Conservation (phyloP, 2,888 invertebrate genomes). For the Rhamphomyia laevipes region DNA sequence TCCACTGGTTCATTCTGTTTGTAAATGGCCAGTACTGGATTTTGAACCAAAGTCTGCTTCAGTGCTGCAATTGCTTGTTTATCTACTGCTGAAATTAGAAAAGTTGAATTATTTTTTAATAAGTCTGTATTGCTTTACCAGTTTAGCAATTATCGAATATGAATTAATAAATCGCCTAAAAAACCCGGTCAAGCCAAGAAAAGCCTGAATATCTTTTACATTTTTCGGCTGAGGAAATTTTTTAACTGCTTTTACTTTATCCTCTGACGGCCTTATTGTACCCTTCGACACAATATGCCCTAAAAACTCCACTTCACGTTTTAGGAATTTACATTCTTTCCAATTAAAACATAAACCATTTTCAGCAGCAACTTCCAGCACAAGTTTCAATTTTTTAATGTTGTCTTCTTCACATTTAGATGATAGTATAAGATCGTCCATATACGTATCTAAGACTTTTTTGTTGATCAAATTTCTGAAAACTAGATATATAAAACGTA, state of each 20-base stretch:
- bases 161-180: constrained; percentile 10
- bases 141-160: constrained; percentile 9
- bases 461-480: not conserved
- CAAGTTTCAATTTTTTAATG: constrained; percentile 3
- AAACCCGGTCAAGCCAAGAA: no score
- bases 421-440: constrained; percentile 1
- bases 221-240: constrained; percentile 9
- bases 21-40: constrained; percentile 2
- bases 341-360: constrained; percentile 10
- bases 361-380: constrained; percentile 5
- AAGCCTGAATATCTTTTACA: constrained; percentile 9
- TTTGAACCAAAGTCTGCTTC: not conserved
- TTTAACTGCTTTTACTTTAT: not conserved
- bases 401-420: not conserved
- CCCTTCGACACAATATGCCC: constrained; percentile 8
- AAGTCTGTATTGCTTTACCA: constrained; percentile 10
- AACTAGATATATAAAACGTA: not conserved
- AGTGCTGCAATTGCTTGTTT: not conserved
- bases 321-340: constrained; percentile 12
- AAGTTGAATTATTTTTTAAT: constrained; percentile 3
- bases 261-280: constrained; percentile 4
- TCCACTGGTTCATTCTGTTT: not conserved
- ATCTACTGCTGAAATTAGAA: not conserved
- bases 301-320: constrained; percentile 12
- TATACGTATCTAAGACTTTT: not conserved